Conservation (phyloP, 2,797 vertebrate genomes). For the Tolypeutes matacus region DNA sequence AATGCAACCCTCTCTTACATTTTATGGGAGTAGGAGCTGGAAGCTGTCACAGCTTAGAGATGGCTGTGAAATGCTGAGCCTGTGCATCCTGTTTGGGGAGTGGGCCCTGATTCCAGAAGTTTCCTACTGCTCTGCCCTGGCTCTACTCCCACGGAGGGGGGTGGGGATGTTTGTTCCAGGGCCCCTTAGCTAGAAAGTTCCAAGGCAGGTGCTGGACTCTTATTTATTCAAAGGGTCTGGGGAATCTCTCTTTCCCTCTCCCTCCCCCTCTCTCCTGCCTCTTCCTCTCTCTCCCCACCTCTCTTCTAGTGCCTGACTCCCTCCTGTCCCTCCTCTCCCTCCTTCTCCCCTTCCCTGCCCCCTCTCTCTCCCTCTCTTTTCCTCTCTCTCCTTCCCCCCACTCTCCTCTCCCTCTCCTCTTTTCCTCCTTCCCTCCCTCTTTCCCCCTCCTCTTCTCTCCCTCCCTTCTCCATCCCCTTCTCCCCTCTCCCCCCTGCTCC, state of each 20-base stretch:
- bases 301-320: too few species aligned
- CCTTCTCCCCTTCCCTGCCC: too few species aligned
- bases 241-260: accelerated
- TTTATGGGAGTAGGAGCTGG: accelerated
- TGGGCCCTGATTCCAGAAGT: not conserved
- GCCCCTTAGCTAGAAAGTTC: not conserved
- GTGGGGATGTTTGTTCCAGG: too few species aligned
- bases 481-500: too few species aligned
- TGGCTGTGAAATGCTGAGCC: not conserved
- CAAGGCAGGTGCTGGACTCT: not conserved
- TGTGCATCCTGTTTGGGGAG: not conserved
- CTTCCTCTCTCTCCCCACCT: too few species aligned
- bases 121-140: not conserved
- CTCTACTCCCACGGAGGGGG: not conserved
- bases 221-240: not conserved
- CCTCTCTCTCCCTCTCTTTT: too few species aligned
- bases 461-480: too few species aligned
- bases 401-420: too few species aligned
- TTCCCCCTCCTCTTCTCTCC: too few species aligned
- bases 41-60: accelerated
- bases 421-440: too few species aligned
- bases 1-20: not conserved
- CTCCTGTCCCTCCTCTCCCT: accelerated
- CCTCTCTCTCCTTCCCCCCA: too few species aligned
- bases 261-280: accelerated